Percentiles rank a stretch among this genome's conserved stretches.
Conservation (phyloP, 2,888 invertebrate genomes). For the Nysson spinosus region DNA sequence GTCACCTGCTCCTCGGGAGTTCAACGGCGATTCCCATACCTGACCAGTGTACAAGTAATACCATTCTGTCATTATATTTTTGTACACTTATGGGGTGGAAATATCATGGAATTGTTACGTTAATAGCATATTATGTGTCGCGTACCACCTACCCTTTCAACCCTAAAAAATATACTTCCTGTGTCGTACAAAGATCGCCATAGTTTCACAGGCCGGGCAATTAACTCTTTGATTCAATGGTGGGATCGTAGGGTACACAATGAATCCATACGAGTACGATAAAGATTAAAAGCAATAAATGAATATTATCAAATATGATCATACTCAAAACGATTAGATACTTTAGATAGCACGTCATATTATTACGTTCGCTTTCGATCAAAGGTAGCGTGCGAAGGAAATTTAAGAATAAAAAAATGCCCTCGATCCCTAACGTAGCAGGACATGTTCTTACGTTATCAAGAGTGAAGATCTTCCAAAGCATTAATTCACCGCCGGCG, state of each 20-base stretch:
- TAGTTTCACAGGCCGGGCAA: too few relatives aligned
- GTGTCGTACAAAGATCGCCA: too few relatives aligned
- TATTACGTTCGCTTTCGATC: slow-evolving; percentile 2
- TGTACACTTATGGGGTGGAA: too few relatives aligned
- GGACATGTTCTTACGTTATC: slow-evolving; percentile 44
- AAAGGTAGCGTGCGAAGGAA: slow-evolving; percentile 25
- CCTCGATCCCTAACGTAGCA: slow-evolving; percentile 8
- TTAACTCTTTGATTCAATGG: too few relatives aligned
- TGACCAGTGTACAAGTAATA: background rate
- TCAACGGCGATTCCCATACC: slow-evolving; percentile 63
- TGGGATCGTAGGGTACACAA: too few relatives aligned
- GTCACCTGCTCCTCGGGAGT: slow-evolving; percentile 60
- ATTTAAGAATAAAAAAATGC: slow-evolving; percentile 20
- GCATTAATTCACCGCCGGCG: slow-evolving; percentile 44
- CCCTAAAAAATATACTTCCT: background rate
- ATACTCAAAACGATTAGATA: too few relatives aligned
- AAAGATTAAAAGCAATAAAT: too few relatives aligned
- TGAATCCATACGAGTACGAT: too few relatives aligned
- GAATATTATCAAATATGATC: too few relatives aligned
- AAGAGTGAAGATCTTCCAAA: slow-evolving; percentile 30
- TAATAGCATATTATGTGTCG: background rate
- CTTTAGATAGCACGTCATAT: slow-evolving; percentile 16
- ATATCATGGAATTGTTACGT: too few relatives aligned
- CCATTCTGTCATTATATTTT: background rate
- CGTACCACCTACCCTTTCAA: background rate